Percentiles rank a stretch among this genome's conserved stretches.
Evolutionary conservation across 2,113 vertebrate genomes (phyloP).

Genomic region (Oplegnathus fasciatus): DNA sequence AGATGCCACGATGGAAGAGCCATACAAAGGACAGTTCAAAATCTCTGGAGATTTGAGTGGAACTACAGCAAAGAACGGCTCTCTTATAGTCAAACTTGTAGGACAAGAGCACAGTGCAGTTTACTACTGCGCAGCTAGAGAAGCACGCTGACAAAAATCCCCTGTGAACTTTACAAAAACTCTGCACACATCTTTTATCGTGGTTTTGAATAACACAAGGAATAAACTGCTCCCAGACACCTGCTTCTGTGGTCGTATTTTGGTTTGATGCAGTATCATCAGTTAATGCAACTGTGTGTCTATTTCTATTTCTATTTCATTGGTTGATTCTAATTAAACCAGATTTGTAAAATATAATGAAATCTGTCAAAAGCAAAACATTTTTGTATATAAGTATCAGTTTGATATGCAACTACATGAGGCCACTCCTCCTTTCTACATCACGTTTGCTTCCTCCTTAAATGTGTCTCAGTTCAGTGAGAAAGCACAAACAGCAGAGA

Average conservation of each 20-base stretch:
- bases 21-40: slow-evolving; percentile 12
- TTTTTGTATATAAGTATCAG: neutral
- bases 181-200: neutral
- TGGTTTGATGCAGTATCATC: neutral
- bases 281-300: neutral
- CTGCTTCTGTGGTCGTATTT: slow-evolving; percentile 24
- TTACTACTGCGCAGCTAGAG: slow-evolving; percentile 70
- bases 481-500: neutral
- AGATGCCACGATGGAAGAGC: neutral
- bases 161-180: slow-evolving; percentile 49
- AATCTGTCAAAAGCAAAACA: neutral
- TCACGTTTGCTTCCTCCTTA: neutral
- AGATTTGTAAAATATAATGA: neutral
- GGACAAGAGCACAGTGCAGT: slow-evolving; percentile 32
- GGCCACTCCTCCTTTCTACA: slow-evolving; percentile 10
- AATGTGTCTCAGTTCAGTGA: neutral
- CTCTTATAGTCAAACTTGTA: neutral
- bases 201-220: neutral
- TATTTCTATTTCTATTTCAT: neutral
- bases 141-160: slow-evolving; percentile 53
- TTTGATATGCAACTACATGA: neutral
- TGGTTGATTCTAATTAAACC: neutral
- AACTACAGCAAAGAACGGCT: slow-evolving; percentile 3
- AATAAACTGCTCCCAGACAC: slow-evolving; percentile 19
- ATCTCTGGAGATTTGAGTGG: slow-evolving; percentile 35